Percentiles rank a stretch among this genome's conserved stretches.
Evolutionary conservation across 1,140 invertebrate genomes (phyloP).

Genomic region (Bombus confusus): DNA sequence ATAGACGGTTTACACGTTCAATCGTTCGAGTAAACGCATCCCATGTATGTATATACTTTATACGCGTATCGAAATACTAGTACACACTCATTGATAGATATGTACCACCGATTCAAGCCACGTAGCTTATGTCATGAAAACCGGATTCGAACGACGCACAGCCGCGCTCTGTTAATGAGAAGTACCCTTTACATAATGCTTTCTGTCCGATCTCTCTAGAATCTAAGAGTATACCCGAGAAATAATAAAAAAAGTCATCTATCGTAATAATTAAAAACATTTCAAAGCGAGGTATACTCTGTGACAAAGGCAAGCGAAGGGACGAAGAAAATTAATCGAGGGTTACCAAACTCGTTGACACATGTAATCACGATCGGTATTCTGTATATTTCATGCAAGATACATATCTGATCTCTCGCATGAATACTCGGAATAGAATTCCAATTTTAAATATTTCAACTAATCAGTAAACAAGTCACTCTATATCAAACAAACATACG

Average conservation of each 20-base stretch:
- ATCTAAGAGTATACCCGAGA: neutral
- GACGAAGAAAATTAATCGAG: no score
- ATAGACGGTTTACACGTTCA: neutral
- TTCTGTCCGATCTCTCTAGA: constrained; percentile 33
- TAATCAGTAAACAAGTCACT: neutral
- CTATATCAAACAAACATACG: neutral
- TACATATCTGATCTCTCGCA: neutral
- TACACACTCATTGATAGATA: constrained; percentile 41
- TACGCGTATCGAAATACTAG: neutral
- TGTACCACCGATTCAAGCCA: constrained; percentile 48
- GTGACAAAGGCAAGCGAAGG: no score
- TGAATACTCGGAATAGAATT: neutral
- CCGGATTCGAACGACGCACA: constrained; percentile 68
- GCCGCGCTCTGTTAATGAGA: constrained; percentile 69
- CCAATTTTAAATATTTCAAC: neutral
- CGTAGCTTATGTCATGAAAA: constrained; percentile 56
- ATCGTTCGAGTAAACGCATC: neutral
- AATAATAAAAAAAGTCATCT: neutral
- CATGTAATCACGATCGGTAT: no score
- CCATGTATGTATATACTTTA: neutral
- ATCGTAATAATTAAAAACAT: neutral
- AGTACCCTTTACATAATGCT: constrained; percentile 67
- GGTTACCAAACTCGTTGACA: neutral
- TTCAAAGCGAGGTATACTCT: neutral
- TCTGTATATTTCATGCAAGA: neutral